Percentiles rank a stretch among this genome's conserved stretches.
These are phyloP conservation scores for Yponomeuta plumbellus DNA, from an alignment of 2,888 invertebrate genomes.

Conservation along the genomic window DNA sequence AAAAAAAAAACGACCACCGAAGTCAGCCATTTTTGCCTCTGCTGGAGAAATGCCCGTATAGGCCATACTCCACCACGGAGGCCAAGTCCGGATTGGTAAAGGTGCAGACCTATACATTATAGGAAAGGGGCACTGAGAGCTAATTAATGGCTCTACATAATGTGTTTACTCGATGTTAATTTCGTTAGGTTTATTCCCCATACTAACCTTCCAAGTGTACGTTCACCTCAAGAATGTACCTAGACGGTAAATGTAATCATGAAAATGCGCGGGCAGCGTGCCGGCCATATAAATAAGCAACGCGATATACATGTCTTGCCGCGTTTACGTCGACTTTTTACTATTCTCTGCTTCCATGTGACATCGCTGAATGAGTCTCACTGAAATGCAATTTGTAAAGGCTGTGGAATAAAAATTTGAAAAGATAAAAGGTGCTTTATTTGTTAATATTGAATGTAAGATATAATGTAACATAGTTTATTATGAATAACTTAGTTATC, in stretches of 20 bases:
- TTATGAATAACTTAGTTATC: too few species aligned
- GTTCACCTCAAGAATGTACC: not conserved
- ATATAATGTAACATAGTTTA: too few species aligned
- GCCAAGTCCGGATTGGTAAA: too few species aligned
- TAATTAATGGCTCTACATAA: too few species aligned
- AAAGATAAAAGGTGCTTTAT: not conserved
- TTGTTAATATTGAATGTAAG: too few species aligned
- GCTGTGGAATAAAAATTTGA: not conserved
- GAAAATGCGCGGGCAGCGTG: conserved; percentile 11
- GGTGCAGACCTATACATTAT: too few species aligned
- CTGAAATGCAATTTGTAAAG: not conserved
- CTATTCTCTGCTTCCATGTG: not conserved
- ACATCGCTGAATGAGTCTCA: not conserved
- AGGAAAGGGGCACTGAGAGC: too few species aligned
- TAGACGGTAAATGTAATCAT: conserved; percentile 17
- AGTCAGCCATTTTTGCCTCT: too few species aligned
- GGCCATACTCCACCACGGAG: too few species aligned
- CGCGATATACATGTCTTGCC: conserved; percentile 4
- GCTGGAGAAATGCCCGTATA: too few species aligned
- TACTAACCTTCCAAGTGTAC: not conserved
- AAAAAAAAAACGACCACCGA: too few species aligned
- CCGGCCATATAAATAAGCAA: conserved; percentile 15
- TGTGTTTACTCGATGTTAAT: not conserved
- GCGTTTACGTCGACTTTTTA: conserved; percentile 9
- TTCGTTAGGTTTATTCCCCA: not conserved